Evolutionary conservation across 2,113 vertebrate species (phyloP).

Genomic region (Chlorocebus sabaeus): DNA sequence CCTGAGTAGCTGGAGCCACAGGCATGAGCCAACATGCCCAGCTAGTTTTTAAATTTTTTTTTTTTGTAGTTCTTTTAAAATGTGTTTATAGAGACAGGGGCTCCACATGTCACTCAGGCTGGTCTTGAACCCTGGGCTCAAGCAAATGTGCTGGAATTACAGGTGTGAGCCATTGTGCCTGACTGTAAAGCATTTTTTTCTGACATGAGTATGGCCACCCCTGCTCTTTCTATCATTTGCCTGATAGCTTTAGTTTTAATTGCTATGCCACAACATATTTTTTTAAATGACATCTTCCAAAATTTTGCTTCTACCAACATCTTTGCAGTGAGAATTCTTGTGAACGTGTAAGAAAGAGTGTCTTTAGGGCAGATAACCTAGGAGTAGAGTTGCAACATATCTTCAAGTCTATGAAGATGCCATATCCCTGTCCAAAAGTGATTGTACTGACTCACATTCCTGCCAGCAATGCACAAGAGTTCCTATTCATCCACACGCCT

Average conservation of each 20-base stretch:
- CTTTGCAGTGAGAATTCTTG: not conserved
- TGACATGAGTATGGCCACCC: too few relatives aligned
- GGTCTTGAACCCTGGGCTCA: not conserved
- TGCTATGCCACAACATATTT: not conserved
- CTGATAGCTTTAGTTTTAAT: slow-evolving; percentile 1
- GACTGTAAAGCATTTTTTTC: too few relatives aligned
- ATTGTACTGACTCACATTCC: not conserved
- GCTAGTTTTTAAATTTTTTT: too few relatives aligned
- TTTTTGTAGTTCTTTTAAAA: too few relatives aligned
- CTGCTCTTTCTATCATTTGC: too few relatives aligned
- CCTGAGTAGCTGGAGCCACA: too few relatives aligned
- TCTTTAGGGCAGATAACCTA: not conserved
- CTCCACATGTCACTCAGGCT: not conserved
- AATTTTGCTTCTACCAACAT: not conserved
- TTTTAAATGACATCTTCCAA: not conserved
- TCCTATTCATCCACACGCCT: not conserved
- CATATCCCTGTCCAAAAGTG: not conserved
- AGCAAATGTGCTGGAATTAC: not conserved
- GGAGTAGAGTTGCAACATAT: not conserved
- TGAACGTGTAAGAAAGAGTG: not conserved
- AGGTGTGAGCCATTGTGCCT: not conserved
- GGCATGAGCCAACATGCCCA: too few relatives aligned
- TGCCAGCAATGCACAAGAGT: not conserved
- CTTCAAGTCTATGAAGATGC: not conserved
- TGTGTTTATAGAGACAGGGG: too few relatives aligned